Percentiles rank a stretch among this genome's conserved stretches.
These are phyloP conservation scores for Lepidothrix coronata DNA, from an alignment of 2,113 vertebrate species.

Conservation along the genomic window DNA sequence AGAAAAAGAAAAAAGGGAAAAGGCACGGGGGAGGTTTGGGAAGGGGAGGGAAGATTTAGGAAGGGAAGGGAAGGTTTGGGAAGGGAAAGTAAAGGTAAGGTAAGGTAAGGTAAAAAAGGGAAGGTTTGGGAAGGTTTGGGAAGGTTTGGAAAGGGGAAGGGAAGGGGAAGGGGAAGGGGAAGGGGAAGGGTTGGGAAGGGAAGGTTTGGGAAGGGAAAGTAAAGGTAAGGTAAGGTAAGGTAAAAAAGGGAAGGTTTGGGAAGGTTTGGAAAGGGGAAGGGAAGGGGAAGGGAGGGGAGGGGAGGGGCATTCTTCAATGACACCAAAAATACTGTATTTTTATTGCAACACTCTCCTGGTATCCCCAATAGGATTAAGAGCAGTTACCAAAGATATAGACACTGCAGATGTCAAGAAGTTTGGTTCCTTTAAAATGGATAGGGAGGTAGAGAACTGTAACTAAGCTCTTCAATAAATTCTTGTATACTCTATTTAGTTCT, in stretches of 20 bases:
- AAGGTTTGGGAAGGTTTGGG: no score
- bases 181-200: no score
- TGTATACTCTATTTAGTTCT: fast-evolving
- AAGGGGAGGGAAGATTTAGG: no score
- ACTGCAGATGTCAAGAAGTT: not conserved
- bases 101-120: no score
- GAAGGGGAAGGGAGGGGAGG: not conserved
- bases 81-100: no score
- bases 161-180: no score
- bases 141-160: no score
- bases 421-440: not conserved
- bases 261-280: not conserved
- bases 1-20: fast-evolving
- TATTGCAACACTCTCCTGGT: not conserved
- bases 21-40: no score
- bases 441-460: not conserved
- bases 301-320: not conserved
- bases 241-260: no score
- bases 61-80: no score
- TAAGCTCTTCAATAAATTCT: not conserved
- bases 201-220: no score
- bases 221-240: no score
- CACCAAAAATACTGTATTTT: not conserved
- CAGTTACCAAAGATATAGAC: not conserved
- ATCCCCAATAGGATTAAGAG: not conserved